Conservation (phyloP, 2,797 vertebrate genomes). For the Lepilemur ruficaudatus region DNA sequence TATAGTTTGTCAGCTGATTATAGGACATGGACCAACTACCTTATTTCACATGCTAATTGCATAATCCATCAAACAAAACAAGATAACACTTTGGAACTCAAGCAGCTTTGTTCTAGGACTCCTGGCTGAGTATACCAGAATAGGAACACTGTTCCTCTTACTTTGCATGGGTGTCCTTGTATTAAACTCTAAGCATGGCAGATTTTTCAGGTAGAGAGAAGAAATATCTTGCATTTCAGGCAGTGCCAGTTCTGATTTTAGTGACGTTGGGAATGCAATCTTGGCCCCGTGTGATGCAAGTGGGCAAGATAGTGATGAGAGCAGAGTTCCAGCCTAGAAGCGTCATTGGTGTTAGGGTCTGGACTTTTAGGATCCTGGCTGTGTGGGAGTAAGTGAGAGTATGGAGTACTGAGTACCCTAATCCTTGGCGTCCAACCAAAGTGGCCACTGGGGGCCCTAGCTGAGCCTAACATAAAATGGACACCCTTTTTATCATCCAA, state of each 20-base stretch:
- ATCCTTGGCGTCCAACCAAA: neutral
- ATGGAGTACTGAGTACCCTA: neutral
- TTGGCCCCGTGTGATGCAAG: neutral
- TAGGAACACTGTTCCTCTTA: neutral
- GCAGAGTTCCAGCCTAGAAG: neutral
- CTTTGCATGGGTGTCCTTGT: neutral
- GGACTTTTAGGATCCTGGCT: neutral
- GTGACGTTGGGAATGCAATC: neutral
- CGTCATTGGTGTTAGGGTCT: neutral
- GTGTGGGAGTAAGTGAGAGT: neutral
- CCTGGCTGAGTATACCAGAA: neutral
- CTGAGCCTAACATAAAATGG: neutral
- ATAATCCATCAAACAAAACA: neutral
- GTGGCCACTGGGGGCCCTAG: neutral
- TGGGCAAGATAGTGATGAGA: neutral
- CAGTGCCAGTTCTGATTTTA: neutral
- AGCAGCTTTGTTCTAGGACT: neutral
- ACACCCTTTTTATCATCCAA: neutral
- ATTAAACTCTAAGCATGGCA: neutral
- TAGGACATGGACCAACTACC: neutral
- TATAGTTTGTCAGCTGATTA: neutral
- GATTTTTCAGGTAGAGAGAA: neutral
- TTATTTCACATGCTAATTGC: neutral
- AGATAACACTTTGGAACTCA: neutral
- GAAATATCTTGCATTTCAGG: neutral